phyloP scores from a whole-genome alignment of 2,113 vertebrate species.

The Tylochromis polylepis region DNA sequence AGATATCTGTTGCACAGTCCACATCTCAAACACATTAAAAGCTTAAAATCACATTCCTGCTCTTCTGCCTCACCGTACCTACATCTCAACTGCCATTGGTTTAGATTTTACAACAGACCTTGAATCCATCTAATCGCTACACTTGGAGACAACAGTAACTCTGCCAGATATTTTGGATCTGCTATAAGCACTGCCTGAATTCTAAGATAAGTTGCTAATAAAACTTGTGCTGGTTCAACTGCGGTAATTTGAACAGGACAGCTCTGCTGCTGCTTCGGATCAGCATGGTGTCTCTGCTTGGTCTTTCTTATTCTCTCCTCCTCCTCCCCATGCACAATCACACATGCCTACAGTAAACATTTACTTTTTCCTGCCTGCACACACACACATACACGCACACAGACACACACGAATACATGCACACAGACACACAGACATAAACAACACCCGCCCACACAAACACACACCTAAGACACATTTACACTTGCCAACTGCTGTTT shows the following conservation, averaged over 20 bases:
- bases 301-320: constrained; percentile 21
- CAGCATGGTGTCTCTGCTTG: constrained; percentile 23
- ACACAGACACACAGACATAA: background rate
- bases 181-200: background rate
- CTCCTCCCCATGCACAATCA: constrained; percentile 24
- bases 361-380: constrained; percentile 2
- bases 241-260: constrained; percentile 14
- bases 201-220: constrained; percentile 4
- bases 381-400: background rate
- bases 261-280: constrained; percentile 15
- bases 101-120: constrained; percentile 24
- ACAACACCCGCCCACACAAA: constrained; percentile 23
- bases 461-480: constrained; percentile 38
- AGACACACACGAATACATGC: background rate
- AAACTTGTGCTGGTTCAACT: background rate
- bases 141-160: background rate
- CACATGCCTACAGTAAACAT: constrained; percentile 45
- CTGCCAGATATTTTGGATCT: background rate
- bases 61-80: background rate
- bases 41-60: background rate
- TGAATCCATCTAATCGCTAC: constrained; percentile 14
- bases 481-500: constrained; percentile 28
- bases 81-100: constrained; percentile 2
- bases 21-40: background rate
- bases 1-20: background rate